Base-by-base conservation (phyloP, 2,888 invertebrate species). In the Aromia moschata region DNA sequence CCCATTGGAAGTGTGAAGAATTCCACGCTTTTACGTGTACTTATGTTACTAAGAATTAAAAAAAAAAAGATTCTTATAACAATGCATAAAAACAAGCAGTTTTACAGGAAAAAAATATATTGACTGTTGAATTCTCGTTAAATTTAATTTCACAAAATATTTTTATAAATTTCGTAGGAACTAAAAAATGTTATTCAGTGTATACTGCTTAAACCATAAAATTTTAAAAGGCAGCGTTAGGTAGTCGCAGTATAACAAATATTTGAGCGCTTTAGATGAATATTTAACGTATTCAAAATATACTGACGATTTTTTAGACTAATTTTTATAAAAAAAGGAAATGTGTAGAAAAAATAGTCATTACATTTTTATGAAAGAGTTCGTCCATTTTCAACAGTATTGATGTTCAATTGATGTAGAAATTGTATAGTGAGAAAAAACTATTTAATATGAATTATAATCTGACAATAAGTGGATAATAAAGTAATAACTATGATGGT, bases 391-490 rank as follows among this genome's bases (percentile, higher is more conserved):
- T 52, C 56, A 63, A 56, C 58, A 62, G 60, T 63, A 64, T 63
- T 66, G 59, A 59, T 66, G 59, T 64, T 62, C 30, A 57, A 64
- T 57, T 56, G 49, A 52, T 25, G 55, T 40, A 56, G 41, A 60
- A 56, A 67, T 59, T 65, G 63, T 64, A 67, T 62, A 65, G 63
- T 65, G 65, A 64, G 62, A 69, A 61, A 31, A 33, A 63, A 57
- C 40, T 66, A 68, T 64, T 65, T 64, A 57, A 43, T 58, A 60
- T 56, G 59, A 60, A 62, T 61, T 69, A 66, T 69, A 70, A 60
- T 56, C 61, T 66, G 65, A 68, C 65, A 70, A 67, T 68, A 70
- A 70, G 60, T 58, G 36, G 52, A 61, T 58, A 64, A 58, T 52
- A 52, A 52, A 49, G 41, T 31, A 51, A 54, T 44, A 41, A 57